A percentile compares a stretch with the other conserved stretches of the same genome.
phyloP scores from a whole-genome alignment of 2,888 invertebrate species.

The Criorhina ranunculi region DNA sequence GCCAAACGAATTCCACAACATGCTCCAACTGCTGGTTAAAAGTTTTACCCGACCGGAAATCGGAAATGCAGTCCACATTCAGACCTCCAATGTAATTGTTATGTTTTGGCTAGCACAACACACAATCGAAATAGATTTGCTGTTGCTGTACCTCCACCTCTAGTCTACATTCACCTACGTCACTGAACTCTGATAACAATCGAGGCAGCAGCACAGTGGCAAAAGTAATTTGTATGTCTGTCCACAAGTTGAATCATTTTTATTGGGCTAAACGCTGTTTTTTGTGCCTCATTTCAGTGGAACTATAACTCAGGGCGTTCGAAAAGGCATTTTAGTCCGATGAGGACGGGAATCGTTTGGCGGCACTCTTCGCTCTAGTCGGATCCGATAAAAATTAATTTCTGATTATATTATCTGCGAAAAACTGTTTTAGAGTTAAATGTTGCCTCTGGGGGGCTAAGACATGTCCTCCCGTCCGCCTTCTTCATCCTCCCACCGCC shows the following conservation, averaged over 20 bases:
- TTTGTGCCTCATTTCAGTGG: slow-evolving; percentile 21
- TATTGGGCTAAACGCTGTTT: slow-evolving; percentile 52
- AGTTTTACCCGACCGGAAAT: slow-evolving; percentile 59
- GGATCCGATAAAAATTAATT: slow-evolving; percentile 31
- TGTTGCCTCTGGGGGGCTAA: neutral
- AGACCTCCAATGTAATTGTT: slow-evolving; percentile 52
- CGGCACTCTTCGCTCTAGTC: neutral
- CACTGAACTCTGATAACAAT: slow-evolving; percentile 63
- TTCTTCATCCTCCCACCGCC: neutral
- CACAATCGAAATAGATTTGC: slow-evolving; percentile 43
- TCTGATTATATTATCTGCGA: slow-evolving; percentile 51
- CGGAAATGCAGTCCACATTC: slow-evolving; percentile 67
- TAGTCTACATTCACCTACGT: slow-evolving; percentile 50
- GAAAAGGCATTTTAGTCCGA: neutral
- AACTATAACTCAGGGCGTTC: slow-evolving; percentile 33
- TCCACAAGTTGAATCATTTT: slow-evolving; percentile 58
- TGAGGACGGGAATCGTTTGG: neutral
- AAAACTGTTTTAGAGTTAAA: slow-evolving; percentile 27
- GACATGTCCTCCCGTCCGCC: neutral
- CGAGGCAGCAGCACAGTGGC: slow-evolving; percentile 16
- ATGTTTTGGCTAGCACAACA: slow-evolving; percentile 57
- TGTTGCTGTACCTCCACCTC: neutral
- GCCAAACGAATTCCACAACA: slow-evolving; percentile 64
- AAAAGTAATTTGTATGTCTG: slow-evolving; percentile 55
- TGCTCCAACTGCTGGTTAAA: slow-evolving; percentile 16